A percentile compares a stretch with the other conserved stretches of the same genome.
Conservation (phyloP, 2,113 vertebrate species). For the Mohoua ochrocephala region DNA sequence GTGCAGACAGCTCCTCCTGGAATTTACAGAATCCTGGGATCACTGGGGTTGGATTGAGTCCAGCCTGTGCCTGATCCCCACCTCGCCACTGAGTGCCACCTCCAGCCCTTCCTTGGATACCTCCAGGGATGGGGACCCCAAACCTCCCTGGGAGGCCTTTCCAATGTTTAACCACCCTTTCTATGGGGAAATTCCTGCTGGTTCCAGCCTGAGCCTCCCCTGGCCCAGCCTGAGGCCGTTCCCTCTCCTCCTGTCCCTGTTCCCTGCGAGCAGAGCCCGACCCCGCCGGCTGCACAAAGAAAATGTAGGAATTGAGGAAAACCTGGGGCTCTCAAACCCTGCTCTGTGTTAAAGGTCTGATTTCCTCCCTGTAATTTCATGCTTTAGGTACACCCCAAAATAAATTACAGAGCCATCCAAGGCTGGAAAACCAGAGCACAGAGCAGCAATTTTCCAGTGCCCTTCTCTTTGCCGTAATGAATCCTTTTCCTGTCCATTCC, state of each 20-base stretch:
- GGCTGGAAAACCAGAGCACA: background rate
- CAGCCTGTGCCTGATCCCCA: fast-evolving
- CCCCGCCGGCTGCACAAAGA: background rate
- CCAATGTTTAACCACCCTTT: background rate
- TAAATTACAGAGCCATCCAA: background rate
- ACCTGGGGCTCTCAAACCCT: background rate
- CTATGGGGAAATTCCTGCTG: background rate
- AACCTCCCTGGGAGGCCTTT: background rate
- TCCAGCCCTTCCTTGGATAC: background rate
- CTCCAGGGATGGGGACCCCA: background rate
- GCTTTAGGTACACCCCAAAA: background rate
- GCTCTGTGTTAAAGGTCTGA: background rate
- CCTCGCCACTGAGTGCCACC: background rate
- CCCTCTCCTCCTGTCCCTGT: background rate
- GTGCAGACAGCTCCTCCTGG: background rate
- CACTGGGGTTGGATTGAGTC: background rate
- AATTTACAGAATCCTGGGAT: background rate
- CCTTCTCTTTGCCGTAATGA: background rate
- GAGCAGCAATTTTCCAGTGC: background rate
- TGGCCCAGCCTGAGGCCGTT: background rate
- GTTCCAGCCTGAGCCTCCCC: fast-evolving
- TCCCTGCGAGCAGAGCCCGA: background rate
- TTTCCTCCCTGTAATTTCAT: background rate
- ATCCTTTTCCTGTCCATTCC: background rate
- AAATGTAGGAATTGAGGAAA: background rate